Evolutionary conservation across 2,113 vertebrate species (phyloP).

Genomic region (Bungarus multicinctus): DNA sequence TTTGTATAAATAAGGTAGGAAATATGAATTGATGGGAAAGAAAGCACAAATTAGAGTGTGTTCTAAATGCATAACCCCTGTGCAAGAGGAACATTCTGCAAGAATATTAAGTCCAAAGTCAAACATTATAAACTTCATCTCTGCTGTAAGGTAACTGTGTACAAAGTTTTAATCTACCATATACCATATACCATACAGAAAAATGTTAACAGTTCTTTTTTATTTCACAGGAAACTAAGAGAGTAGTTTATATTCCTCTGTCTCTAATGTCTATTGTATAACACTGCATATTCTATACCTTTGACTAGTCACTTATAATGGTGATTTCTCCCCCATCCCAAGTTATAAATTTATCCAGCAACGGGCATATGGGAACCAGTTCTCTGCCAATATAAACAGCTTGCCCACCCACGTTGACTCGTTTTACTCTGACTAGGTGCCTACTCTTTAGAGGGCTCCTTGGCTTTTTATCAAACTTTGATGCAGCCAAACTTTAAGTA

Average conservation of each 20-base stretch:
- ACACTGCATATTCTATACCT: not conserved
- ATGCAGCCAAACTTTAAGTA: not conserved
- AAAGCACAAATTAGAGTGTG: not conserved
- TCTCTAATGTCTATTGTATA: constrained; percentile 10
- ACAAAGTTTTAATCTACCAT: not conserved
- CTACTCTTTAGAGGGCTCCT: constrained; percentile 17
- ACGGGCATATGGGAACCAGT: constrained; percentile 17
- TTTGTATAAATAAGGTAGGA: not conserved
- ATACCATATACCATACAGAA: not conserved
- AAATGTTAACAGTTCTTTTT: not conserved
- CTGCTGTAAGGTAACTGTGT: not conserved
- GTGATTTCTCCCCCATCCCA: constrained; percentile 15
- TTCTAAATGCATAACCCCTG: not conserved
- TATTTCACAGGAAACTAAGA: not conserved
- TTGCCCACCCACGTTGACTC: constrained; percentile 13
- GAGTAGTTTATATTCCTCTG: not conserved
- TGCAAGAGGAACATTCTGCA: not conserved
- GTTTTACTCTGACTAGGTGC: not conserved
- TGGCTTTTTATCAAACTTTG: constrained; percentile 37
- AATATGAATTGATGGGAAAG: not conserved
- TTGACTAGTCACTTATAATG: not conserved
- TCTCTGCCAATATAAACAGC: rapidly evolving
- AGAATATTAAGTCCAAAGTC: not conserved
- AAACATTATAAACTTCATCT: not conserved
- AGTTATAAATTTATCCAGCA: constrained; percentile 7